Base-by-base conservation (phyloP, 2,113 vertebrate species). In the Paralichthys olivaceus region DNA sequence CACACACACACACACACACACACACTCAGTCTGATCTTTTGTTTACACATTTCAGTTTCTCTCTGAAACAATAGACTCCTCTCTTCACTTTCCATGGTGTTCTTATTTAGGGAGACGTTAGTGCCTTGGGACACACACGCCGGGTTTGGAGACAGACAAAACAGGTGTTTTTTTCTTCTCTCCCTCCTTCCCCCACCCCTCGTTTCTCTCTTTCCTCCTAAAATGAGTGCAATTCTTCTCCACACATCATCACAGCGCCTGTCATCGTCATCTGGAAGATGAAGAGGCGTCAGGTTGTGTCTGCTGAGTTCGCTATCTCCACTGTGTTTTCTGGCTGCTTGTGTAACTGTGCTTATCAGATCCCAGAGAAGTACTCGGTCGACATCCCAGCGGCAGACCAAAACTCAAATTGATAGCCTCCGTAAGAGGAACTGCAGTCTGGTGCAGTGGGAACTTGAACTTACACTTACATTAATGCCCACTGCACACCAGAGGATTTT, bases 41-140 rank as follows among this genome's bases (percentile, higher is more conserved):
- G 47, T 84, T 34, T 69, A 69, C 69, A 74, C 58, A 74, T 62
- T 70, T 76, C 74, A 81, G 34, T 76, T 80, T 72, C 43, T 74
- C 49, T 55, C 25, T 56, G 49, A 84, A 77, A 81, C 49, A 72
- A 67, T 23, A 72, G 29, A 62, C 56, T 65, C 51, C 28, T 34
- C 28, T 12, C 49, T 67, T 81, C 67, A 58, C 84, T 86, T 57
- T 80, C 69, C 68, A 72, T 76, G 77, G 69, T 79, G 77, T 72
- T 87, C 72, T 88, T 86, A 87, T 89, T 87, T 84, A 76, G 69
- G 72, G 78, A 83, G 73, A 86, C 34, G 23, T 81, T 58, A 28
- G 61, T 29, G 54, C 70, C 75, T 77, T 66, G 79, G 87, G 86
- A 88, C 67, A 88, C 67, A 73, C 4, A 61, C 28, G 32, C 32